phyloP scores from a whole-genome alignment of 2,888 invertebrate genomes.

The Salpingus planirostris region DNA sequence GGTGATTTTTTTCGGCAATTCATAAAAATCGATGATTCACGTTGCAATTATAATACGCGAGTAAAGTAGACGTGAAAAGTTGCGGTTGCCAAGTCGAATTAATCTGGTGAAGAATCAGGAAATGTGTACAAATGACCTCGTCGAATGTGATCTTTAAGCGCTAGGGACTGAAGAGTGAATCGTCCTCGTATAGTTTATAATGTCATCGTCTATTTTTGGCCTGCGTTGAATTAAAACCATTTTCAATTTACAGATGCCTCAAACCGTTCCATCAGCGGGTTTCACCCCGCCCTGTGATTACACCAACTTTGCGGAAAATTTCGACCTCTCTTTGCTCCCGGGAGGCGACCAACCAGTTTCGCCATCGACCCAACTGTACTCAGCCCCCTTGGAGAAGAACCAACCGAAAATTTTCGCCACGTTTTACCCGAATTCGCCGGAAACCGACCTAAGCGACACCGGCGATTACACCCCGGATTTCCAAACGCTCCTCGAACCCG shows the following conservation, averaged over 20 bases:
- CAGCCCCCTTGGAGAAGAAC: constrained; percentile 18
- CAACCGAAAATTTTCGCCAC: constrained; percentile 36
- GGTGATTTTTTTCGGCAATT: too few relatives aligned
- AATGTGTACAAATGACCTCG: constrained; percentile 11
- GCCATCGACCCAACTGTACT: constrained; percentile 25
- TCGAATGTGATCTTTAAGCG: constrained; percentile 3
- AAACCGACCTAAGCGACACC: too few relatives aligned
- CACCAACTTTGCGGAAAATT: constrained; percentile 53
- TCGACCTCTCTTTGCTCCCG: constrained; percentile 66
- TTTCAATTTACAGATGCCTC: constrained; percentile 75
- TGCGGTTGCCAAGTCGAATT: constrained; percentile 1
- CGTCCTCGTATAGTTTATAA: constrained; percentile 8
- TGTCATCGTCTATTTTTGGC: constrained; percentile 10
- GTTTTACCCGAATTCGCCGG: constrained; percentile 31
- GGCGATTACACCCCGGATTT: constrained; percentile 36
- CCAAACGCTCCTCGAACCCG: constrained; percentile 33
- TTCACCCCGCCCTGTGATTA: constrained; percentile 65
- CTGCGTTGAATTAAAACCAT: constrained; percentile 4
- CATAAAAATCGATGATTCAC: too few relatives aligned
- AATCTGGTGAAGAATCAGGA: constrained; percentile 6
- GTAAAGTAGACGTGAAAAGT: not conserved
- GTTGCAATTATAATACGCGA: not conserved
- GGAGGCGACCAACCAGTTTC: constrained; percentile 46
- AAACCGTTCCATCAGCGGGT: constrained; percentile 70
- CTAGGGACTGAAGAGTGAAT: constrained; percentile 4